phyloP scores from a whole-genome alignment of 2,113 vertebrate species.

The Tenrec ecaudatus region DNA sequence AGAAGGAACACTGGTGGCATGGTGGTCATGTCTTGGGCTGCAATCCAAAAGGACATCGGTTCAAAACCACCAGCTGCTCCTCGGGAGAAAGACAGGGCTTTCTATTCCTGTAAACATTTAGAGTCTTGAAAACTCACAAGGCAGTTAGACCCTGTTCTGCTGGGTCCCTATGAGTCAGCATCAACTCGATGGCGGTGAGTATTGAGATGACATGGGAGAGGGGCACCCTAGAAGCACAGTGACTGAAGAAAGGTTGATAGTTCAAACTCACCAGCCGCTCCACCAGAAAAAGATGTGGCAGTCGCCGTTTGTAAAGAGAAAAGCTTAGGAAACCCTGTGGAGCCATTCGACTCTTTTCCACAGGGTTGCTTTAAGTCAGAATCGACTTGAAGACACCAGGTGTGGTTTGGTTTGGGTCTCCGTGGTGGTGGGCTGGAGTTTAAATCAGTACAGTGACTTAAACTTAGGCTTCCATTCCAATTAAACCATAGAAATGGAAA shows the following conservation, averaged over 20 bases:
- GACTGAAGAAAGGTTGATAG: too few species aligned
- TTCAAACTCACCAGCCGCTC: too few species aligned
- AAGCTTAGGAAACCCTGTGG: too few species aligned
- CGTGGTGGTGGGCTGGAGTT: background rate
- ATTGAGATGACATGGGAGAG: too few species aligned
- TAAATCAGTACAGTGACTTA: too few species aligned
- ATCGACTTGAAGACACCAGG: too few species aligned
- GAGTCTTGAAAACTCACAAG: background rate
- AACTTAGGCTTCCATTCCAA: too few species aligned
- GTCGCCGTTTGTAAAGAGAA: too few species aligned
- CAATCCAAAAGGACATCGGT: background rate
- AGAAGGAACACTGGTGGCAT: background rate
- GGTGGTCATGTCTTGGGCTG: background rate
- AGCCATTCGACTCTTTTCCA: too few species aligned
- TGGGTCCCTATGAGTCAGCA: background rate
- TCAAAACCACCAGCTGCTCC: background rate
- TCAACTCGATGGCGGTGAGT: background rate
- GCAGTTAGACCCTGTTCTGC: background rate
- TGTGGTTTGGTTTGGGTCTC: background rate
- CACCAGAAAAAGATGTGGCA: too few species aligned
- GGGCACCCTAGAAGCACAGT: too few species aligned
- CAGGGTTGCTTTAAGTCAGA: too few species aligned
- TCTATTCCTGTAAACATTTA: background rate
- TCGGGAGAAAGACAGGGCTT: background rate
- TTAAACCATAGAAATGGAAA: background rate